Base-by-base conservation (phyloP, 2,888 invertebrate genomes). In the Disparrhopalites patrizii region DNA sequence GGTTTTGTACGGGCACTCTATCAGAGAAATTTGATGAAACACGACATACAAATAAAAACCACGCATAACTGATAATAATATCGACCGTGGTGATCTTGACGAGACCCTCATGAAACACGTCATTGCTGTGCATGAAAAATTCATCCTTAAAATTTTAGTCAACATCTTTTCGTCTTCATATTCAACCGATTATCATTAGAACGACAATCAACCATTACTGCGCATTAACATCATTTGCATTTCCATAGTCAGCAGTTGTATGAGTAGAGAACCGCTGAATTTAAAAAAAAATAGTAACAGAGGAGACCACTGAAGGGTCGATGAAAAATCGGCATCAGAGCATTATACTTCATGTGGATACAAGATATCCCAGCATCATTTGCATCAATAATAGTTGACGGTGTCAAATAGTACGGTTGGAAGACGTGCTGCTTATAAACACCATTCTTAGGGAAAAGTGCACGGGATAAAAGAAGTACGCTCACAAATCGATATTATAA, bases 41-140 rank as follows among this genome's bases (percentile, higher is more conserved):
- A 63, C 55, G 40, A 25, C 55, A 38, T 40, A 31, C n/a, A 33
- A 36, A 56, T 54, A 43, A 63, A 54, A 55, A 38, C 63, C 63
- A 63, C 63, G 36, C 56, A 55, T 63, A 40, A 63, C 23, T 43
- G 43, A 55, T 55, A 55, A 40, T 63, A 31, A 55, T 20, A 38
- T 27, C 18, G 63, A 63, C 40, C 43, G 56, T 63, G 63, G 56
- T 63, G 63, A 50, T 54, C 54, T 54, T 38, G 40, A 13, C 47
- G 28, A 47, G 47, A 61, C 28, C 47, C 28, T 61, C 61, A 62
- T 55, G 27, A 62, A 62, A 62, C 27, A 54, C 31, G 51, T 28
- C 63, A 63, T 63, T 30, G 63, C 63, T 63, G 63, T 63, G 55
- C 63, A 63, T 63, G 54, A 63, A 63, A 63, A 63, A 63, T 23